phyloP scores from a whole-genome alignment of 1,140 invertebrate species.

The Cyclina sinensis region DNA sequence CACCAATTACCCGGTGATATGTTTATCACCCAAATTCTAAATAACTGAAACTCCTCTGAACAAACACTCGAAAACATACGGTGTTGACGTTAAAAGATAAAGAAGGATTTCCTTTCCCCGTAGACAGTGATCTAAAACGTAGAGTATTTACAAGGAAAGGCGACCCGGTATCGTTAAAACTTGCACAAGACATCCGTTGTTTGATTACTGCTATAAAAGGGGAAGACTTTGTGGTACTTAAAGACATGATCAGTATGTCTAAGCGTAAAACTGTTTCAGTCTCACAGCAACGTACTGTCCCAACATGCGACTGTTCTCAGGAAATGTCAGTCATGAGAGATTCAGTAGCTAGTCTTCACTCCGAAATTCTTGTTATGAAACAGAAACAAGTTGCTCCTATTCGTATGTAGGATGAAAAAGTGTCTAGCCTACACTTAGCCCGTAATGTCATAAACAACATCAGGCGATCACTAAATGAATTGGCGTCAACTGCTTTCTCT shows the following conservation, averaged over 20 bases:
- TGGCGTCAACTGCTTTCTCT: too few species aligned
- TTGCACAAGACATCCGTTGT: not conserved
- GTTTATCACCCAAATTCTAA: not conserved
- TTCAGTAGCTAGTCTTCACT: too few species aligned
- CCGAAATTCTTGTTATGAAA: too few species aligned
- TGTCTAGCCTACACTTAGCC: too few species aligned
- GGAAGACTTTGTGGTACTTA: not conserved
- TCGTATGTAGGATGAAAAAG: too few species aligned
- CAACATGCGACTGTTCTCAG: not conserved
- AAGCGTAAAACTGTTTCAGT: not conserved
- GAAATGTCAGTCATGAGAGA: not conserved
- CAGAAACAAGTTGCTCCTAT: too few species aligned
- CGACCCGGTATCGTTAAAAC: not conserved
- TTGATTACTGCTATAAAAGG: not conserved
- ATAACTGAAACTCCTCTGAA: not conserved
- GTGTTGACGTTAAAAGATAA: not conserved
- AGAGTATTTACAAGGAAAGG: not conserved
- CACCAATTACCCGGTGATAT: too few species aligned
- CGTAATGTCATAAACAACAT: too few species aligned
- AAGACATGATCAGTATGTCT: conserved; percentile 10
- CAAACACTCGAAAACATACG: not conserved
- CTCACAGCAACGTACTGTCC: not conserved
- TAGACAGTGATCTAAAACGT: not conserved
- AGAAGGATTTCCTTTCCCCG: not conserved
- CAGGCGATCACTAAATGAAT: too few species aligned